These are phyloP conservation scores for Trichogramma evanescens DNA, from an alignment of 2,888 invertebrate species.

Conservation along the genomic window DNA sequence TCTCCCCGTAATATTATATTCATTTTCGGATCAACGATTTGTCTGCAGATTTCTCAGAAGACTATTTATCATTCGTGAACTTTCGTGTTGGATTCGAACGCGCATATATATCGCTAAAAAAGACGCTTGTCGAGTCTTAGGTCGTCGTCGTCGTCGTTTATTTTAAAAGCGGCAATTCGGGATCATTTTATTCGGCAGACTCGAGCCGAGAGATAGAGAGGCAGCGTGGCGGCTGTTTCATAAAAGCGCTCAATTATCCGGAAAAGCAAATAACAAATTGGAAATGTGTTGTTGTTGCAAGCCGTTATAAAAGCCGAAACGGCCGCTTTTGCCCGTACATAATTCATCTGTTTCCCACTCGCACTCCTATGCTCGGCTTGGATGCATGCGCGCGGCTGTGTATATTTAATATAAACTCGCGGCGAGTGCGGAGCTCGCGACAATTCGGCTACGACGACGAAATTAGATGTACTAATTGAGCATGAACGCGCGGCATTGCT, in stretches of 20 bases:
- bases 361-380: background rate
- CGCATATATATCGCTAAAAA: no score
- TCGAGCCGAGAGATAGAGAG: background rate
- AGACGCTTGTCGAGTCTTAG: no score
- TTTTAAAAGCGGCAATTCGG: no score
- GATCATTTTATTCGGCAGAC: background rate
- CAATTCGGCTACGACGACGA: slow-evolving; percentile 3
- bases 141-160: no score
- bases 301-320: background rate
- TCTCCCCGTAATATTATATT: background rate
- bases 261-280: slow-evolving; percentile 9
- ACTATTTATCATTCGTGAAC: no score
- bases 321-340: background rate
- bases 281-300: background rate
- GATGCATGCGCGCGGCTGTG: no score
- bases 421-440: background rate
- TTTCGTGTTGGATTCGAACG: no score
- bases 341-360: background rate
- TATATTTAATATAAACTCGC: no score
- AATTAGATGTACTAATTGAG: slow-evolving; percentile 13
- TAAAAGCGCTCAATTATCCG: slow-evolving; percentile 12
- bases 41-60: no score
- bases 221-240: background rate
- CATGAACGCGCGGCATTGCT: slow-evolving; percentile 23
- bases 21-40: no score